These are phyloP conservation scores for Ladona fulva DNA, from an alignment of 1,140 invertebrate genomes.

Conservation along the genomic window DNA sequence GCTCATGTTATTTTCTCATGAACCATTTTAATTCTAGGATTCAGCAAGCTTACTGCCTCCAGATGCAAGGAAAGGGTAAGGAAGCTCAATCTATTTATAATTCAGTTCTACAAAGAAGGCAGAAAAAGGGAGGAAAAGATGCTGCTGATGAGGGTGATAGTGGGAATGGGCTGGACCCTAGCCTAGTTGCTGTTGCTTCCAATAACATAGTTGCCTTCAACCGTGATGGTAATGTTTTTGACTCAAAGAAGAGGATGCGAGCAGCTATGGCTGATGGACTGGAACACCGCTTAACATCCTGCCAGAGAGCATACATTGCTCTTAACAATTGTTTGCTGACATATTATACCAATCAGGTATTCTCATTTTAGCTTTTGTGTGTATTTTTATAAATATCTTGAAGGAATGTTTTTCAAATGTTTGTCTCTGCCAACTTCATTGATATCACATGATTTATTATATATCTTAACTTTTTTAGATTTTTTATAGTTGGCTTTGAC, in stretches of 20 bases:
- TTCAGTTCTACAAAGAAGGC: constrained; percentile 53
- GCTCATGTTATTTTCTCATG: too few relatives aligned
- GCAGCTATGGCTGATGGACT: constrained; percentile 71
- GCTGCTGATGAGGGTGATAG: constrained; percentile 39
- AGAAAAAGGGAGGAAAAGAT: constrained; percentile 45
- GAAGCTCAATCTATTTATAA: constrained; percentile 74
- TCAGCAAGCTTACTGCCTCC: constrained; percentile 79
- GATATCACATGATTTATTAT: too few relatives aligned
- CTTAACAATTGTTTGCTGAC: constrained; percentile 85
- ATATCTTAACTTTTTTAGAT: too few relatives aligned
- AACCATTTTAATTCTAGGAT: constrained; percentile 45
- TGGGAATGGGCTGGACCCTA: constrained; percentile 48
- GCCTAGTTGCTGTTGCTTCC: constrained; percentile 77
- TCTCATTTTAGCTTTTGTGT: constrained; percentile 17
- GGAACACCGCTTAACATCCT: constrained; percentile 74
- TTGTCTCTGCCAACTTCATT: too few relatives aligned
- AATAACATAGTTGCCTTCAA: constrained; percentile 92
- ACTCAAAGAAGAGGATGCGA: constrained; percentile 93
- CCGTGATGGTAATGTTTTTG: constrained; percentile 92
- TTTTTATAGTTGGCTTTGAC: too few relatives aligned
- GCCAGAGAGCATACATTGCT: constrained; percentile 67
- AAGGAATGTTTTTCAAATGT: not conserved
- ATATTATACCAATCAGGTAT: constrained; percentile 77
- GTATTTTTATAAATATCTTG: not conserved
- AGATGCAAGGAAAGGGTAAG: constrained; percentile 67